Base-by-base conservation (phyloP, 2,888 invertebrate genomes). In the Sabatieria punctata region DNA sequence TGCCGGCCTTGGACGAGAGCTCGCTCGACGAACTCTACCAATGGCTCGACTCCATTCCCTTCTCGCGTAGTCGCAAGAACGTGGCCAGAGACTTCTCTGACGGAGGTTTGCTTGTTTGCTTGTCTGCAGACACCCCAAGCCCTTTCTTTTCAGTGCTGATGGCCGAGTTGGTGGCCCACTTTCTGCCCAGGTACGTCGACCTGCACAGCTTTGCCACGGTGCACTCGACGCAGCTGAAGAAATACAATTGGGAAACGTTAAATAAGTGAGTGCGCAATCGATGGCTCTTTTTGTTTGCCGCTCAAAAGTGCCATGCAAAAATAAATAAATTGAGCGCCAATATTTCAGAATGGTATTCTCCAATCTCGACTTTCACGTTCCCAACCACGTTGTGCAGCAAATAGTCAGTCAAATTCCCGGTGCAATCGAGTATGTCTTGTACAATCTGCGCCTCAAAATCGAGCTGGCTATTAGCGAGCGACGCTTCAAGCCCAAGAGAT, bases 31-130 rank as follows among this genome's bases (percentile, higher is more conserved):
- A 66, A 36, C 49, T 69, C 26, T 68, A 67, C 49, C 52, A 60
- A 11, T 69, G 69, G 69, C 59, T 69, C 13, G 68, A 68, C 46
- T 46, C 52, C 27, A 60, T 69, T 47, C 65, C 67, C 4, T 52
- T 70, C 15, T 62, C 68, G 11, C 54, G 66, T 48, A 65, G 66
- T 2, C 68, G 69, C 51, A 57, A 60, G 51, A 65, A 66, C 48
- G 61, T 70, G 19, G 51, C 57, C 19, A 51, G 67, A 53, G 69
- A 70, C 54, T 69, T 70, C 54, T 62, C 68, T 35, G 69, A 69
- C 56, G 69, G 68, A 52, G 68, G 68, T 68, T 58, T 35, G 26
- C 13, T 48, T 6, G 2, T 19, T 19, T 4, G 22, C 19, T 19
- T 44, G 4, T 38, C 39, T 11, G n/a, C n/a, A n/a, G n/a, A n/a